These are phyloP conservation scores for Hylomyscus alleni DNA, from an alignment of 2,797 vertebrate genomes.

Conservation along the genomic window DNA sequence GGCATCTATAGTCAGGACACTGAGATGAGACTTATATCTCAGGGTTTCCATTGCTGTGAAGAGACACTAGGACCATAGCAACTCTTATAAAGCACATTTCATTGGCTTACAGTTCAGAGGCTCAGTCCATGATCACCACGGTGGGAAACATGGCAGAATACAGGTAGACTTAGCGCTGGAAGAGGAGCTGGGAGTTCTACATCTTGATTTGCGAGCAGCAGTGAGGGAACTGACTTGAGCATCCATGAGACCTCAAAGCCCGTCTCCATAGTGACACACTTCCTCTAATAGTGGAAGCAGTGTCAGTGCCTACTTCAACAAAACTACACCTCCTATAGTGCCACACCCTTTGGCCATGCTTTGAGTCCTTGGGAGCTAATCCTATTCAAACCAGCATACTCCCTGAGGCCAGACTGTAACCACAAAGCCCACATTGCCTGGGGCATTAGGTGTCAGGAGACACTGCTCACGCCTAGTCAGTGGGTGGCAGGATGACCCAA, in stretches of 20 bases:
- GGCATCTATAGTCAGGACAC: background rate
- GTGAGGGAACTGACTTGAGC: background rate
- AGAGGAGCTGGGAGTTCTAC: background rate
- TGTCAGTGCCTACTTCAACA: background rate
- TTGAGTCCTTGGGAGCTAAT: background rate
- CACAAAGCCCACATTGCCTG: too few species aligned
- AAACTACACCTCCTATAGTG: background rate
- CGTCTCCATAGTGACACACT: background rate
- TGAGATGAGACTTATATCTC: background rate
- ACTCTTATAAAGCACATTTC: background rate
- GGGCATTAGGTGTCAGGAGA: fast-evolving
- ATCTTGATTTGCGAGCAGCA: background rate
- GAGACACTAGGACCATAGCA: background rate
- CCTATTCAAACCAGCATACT: background rate
- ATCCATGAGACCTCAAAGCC: background rate
- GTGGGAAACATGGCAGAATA: background rate
- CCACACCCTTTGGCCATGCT: background rate
- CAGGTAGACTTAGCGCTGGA: background rate
- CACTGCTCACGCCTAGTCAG: too few species aligned
- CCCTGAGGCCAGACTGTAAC: background rate
- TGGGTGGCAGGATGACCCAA: fast-evolving
- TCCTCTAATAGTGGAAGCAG: background rate
- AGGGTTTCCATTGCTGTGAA: background rate
- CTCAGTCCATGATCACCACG: background rate
- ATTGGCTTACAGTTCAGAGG: background rate